Conservation (phyloP, 2,888 invertebrate genomes). For the Nephrocerus scutellatus region DNA sequence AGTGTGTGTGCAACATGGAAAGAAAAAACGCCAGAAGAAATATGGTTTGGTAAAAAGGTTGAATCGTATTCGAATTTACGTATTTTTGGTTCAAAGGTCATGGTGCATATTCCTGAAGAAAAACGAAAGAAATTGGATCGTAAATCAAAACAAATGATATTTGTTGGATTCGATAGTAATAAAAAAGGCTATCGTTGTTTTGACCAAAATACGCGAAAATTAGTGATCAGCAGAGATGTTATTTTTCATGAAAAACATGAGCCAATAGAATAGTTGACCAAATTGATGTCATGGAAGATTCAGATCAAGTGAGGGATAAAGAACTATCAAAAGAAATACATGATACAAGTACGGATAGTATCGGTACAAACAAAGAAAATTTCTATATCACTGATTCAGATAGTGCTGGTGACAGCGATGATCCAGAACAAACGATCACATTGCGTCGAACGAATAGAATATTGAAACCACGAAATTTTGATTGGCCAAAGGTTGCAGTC, state of each 20-base stretch:
- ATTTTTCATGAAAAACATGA: constrained; percentile 14
- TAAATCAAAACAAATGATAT: constrained; percentile 10
- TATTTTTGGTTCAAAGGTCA: constrained; percentile 38
- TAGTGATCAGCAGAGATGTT: constrained; percentile 9
- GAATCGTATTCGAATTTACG: constrained; percentile 33
- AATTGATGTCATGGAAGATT: no score
- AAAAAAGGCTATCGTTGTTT: constrained; percentile 15
- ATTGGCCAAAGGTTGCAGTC: no score
- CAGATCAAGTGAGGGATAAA: no score
- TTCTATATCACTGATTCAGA: no score
- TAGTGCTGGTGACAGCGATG: no score
- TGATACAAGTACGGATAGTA: no score
- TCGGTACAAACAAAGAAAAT: no score
- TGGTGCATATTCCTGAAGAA: constrained; percentile 9
- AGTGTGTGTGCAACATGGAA: constrained; percentile 9
- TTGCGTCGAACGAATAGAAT: no score
- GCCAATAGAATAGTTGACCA: no score
- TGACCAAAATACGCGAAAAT: constrained; percentile 6
- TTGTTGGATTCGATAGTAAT: constrained; percentile 10
- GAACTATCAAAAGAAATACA: no score
- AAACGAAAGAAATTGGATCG: constrained; percentile 7
- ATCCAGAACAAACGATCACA: no score
- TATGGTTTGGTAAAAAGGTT: constrained; percentile 35
- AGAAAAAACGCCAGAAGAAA: constrained; percentile 35
- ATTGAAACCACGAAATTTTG: no score